These are phyloP conservation scores for Nudaria mundana DNA, from an alignment of 2,888 invertebrate species.

Conservation along the genomic window DNA sequence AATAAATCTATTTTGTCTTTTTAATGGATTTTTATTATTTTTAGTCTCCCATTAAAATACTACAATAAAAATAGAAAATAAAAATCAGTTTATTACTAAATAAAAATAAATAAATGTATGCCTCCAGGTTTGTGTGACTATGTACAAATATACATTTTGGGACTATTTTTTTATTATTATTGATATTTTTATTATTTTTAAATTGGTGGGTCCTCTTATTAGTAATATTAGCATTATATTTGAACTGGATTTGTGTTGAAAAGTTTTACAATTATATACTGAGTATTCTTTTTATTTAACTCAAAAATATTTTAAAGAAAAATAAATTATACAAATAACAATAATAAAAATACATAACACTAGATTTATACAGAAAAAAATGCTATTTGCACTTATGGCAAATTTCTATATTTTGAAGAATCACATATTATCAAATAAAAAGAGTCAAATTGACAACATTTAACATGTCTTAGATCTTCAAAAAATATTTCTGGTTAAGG, in stretches of 20 bases:
- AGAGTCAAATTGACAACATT: too few relatives aligned
- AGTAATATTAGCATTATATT: constrained; percentile 5
- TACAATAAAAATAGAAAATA: constrained; percentile 58
- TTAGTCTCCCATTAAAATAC: constrained; percentile 54
- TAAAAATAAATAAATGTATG: constrained; percentile 68
- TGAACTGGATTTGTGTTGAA: constrained; percentile 1
- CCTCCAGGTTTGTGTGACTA: constrained; percentile 67
- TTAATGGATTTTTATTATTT: constrained; percentile 38
- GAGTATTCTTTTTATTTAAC: constrained; percentile 7
- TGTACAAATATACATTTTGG: constrained; percentile 72
- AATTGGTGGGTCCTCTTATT: constrained; percentile 49
- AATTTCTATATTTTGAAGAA: too few relatives aligned
- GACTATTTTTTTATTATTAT: constrained; percentile 26
- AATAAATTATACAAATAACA: constrained; percentile 31
- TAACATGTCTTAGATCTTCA: too few relatives aligned
- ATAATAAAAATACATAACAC: constrained; percentile 19
- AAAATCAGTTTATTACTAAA: constrained; percentile 42
- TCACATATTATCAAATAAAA: too few relatives aligned
- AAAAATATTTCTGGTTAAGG: too few relatives aligned
- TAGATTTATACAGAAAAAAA: constrained; percentile 16
- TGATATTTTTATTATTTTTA: constrained; percentile 16
- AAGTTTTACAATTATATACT: neutral
- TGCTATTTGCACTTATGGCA: constrained; percentile 1
- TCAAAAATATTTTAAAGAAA: constrained; percentile 13
- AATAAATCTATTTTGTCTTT: constrained; percentile 32